Evolutionary conservation across 1,140 invertebrate genomes (phyloP).

Genomic region (Saccostrea echinata): DNA sequence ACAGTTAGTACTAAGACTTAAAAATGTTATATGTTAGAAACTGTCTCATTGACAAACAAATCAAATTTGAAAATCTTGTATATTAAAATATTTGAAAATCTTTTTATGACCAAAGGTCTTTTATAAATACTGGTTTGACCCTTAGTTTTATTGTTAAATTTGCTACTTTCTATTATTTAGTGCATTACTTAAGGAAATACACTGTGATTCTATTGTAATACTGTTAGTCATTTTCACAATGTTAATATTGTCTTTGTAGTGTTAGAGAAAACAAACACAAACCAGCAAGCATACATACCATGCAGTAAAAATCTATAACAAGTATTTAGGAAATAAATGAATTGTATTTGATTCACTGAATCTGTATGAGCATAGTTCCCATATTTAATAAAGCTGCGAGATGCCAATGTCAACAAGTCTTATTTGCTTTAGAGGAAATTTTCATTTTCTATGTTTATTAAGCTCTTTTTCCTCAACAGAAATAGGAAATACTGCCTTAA

Average conservation of each 20-base stretch:
- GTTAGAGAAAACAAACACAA: not conserved
- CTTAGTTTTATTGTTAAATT: too few relatives aligned
- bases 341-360: not conserved
- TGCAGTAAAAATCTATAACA: not conserved
- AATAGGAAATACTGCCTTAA: not conserved
- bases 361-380: not conserved
- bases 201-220: too few relatives aligned
- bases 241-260: not conserved
- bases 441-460: not conserved
- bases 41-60: too few relatives aligned
- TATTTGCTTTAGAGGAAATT: not conserved
- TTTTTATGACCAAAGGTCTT: too few relatives aligned
- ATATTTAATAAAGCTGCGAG: not conserved
- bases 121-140: too few relatives aligned
- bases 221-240: too few relatives aligned
- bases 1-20: too few relatives aligned
- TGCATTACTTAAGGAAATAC: too few relatives aligned
- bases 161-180: too few relatives aligned
- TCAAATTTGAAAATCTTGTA: too few relatives aligned
- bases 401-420: not conserved
- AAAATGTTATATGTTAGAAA: too few relatives aligned
- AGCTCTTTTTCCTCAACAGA: not conserved
- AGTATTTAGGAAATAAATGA: not conserved
- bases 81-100: too few relatives aligned
- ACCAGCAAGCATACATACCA: not conserved